Percentiles rank a stretch among this genome's conserved stretches.
phyloP scores from a whole-genome alignment of 2,888 invertebrate species.

The Hyalella azteca region DNA sequence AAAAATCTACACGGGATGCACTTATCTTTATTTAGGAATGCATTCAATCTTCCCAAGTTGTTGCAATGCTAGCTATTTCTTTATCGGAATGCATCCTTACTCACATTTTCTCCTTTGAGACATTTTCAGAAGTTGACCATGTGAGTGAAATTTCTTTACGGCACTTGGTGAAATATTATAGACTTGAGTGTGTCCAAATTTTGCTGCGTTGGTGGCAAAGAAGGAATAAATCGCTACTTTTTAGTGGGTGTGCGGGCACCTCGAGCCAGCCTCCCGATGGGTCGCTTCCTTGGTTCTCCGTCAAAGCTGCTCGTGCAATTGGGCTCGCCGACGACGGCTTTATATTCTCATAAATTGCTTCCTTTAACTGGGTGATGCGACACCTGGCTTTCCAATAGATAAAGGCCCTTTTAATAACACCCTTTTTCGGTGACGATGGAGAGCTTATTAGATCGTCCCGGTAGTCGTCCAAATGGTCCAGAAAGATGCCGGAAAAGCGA shows the following conservation, averaged over 20 bases:
- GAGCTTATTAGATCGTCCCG: constrained; percentile 2
- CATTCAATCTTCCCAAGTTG: too few relatives aligned
- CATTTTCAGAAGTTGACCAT: too few relatives aligned
- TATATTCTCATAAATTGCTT: constrained; percentile 34
- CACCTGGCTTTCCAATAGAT: constrained; percentile 37
- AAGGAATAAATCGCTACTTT: constrained; percentile 1
- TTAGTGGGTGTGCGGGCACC: background rate
- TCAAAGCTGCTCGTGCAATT: constrained; percentile 32
- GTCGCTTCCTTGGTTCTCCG: background rate
- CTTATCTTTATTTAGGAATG: too few relatives aligned
- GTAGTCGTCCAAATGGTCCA: constrained; percentile 16
- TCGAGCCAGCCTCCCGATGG: background rate
- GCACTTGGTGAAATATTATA: too few relatives aligned
- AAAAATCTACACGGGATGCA: too few relatives aligned
- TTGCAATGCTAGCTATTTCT: too few relatives aligned
- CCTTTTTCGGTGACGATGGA: constrained; percentile 33
- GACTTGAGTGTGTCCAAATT: background rate
- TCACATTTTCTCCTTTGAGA: too few relatives aligned
- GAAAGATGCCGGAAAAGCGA: constrained; percentile 19
- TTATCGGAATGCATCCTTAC: too few relatives aligned
- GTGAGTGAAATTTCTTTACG: too few relatives aligned
- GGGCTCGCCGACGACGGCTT: background rate
- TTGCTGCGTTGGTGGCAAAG: constrained; percentile 1
- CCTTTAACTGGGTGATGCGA: constrained; percentile 36
- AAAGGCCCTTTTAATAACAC: constrained; percentile 34